Base-by-base conservation (phyloP, 2,797 vertebrate species). In the Poliocrania exsul region DNA sequence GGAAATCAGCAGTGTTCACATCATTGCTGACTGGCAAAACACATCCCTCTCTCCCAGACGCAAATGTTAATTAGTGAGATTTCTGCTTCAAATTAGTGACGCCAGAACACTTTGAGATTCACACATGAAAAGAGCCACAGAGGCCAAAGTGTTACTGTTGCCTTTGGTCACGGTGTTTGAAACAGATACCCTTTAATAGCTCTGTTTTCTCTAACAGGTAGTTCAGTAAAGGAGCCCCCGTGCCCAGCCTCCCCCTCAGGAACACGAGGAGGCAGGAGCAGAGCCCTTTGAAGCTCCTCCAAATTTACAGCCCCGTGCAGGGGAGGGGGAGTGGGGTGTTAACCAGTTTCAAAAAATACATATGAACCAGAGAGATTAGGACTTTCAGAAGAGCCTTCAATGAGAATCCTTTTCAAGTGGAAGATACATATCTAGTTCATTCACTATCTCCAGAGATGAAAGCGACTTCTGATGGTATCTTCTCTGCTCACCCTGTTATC, bases 371-470 rank as follows among this genome's bases (percentile, higher is more conserved):
- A 81, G 49, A 53, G 54, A 94, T 80, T 50, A 73, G 78, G 73
- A 31, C 56, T 86, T 88, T 62, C 35, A 86, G 81, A 89, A 89
- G 86, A 94, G 67, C 40, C 54, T 92, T 87, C 58, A 40, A 3
- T 7, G 31, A 94, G 62, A 86, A 88, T 88, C 38, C 71, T 93
- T 93, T 79, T 79, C 80, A 83, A 90, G 79, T 37, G 66, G 38
- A 65, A 93, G 94, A 94, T 92, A 79, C n/a, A 29, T 80, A 95
- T 85, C 88, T 90, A 56, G 60, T 17, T 64, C 88, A 58, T 93
- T 94, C 71, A 50, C 70, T 49, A 33, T 91, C 84, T 88, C 50
- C 73, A 54, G 71, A 82, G 90, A 97, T 91, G 95, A 97, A 96
- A 96, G 85, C 28, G 62, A 38, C 61, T 86, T 82, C 85, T 78